Percentiles rank a stretch among this genome's conserved stretches.
phyloP scores from a whole-genome alignment of 2,888 invertebrate species.

The Aromia moschata region DNA sequence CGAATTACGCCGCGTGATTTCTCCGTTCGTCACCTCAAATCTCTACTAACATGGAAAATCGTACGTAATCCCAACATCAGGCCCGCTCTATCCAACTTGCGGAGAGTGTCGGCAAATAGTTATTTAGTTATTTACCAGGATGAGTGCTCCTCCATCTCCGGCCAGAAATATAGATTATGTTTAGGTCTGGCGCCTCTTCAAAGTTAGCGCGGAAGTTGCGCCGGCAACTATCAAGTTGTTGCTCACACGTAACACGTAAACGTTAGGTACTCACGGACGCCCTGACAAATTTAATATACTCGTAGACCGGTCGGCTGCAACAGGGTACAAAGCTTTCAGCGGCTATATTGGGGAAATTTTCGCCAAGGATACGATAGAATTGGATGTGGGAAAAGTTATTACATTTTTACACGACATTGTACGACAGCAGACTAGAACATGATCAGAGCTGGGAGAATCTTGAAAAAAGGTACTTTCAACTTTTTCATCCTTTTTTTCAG shows the following conservation, averaged over 20 bases:
- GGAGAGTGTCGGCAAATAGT: background rate
- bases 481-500: too few relatives aligned
- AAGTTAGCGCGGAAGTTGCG: background rate
- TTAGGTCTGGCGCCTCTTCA: constrained; percentile 11
- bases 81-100: background rate
- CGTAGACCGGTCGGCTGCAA: constrained; percentile 10
- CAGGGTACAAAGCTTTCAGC: constrained; percentile 5
- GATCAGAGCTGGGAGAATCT: too few relatives aligned
- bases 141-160: constrained; percentile 9
- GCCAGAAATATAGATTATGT: constrained; percentile 18
- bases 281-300: constrained; percentile 13
- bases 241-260: too few relatives aligned
- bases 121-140: constrained; percentile 6
- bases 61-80: too few relatives aligned
- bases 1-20: too few relatives aligned
- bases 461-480: too few relatives aligned
- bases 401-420: too few relatives aligned
- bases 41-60: too few relatives aligned
- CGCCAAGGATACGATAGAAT: background rate
- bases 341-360: constrained; percentile 1
- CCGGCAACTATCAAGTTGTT: background rate
- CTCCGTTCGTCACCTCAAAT: too few relatives aligned
- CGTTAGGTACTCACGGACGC: background rate
- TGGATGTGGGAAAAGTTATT: background rate
- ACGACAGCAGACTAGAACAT: too few relatives aligned